Evolutionary conservation across 2,888 invertebrate genomes (phyloP).

Genomic region (Corbicula japonica): DNA sequence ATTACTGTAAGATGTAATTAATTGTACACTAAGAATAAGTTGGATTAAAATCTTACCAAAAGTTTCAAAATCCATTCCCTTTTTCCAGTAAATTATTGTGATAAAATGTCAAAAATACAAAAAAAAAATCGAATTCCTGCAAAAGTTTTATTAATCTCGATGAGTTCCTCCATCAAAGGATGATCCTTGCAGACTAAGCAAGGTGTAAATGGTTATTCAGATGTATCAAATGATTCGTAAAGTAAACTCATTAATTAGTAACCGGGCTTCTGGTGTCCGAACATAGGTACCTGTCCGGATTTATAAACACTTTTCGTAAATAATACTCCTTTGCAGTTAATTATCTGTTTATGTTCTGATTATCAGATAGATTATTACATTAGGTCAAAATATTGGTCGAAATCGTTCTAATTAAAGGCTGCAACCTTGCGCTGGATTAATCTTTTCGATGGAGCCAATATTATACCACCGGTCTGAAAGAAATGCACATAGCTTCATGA

Average conservation of each 20-base stretch:
- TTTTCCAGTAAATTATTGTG: neutral
- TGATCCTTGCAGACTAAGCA: neutral
- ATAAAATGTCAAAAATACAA: constrained; percentile 10
- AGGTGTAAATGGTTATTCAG: constrained; percentile 33
- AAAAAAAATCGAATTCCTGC: neutral
- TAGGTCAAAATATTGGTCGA: constrained; percentile 10
- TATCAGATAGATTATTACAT: constrained; percentile 25
- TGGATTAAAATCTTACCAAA: constrained; percentile 19
- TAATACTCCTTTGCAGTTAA: constrained; percentile 29
- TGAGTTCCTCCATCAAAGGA: no score
- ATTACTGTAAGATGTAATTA: no score
- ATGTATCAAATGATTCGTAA: constrained; percentile 44
- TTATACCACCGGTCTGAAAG: no score
- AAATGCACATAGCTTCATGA: no score
- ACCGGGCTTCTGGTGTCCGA: constrained; percentile 38
- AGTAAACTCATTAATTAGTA: constrained; percentile 56
- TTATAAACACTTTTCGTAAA: constrained; percentile 36
- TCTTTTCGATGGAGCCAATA: no score
- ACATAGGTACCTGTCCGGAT: constrained; percentile 20
- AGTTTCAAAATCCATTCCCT: constrained; percentile 28
- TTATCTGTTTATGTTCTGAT: constrained; percentile 37
- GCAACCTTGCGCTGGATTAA: no score
- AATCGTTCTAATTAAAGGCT: no score
- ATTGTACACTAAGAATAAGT: constrained; percentile 2
- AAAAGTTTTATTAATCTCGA: no score